Evolutionary conservation across 2,113 vertebrate species (phyloP).

Genomic region (Syngnathus floridae): DNA sequence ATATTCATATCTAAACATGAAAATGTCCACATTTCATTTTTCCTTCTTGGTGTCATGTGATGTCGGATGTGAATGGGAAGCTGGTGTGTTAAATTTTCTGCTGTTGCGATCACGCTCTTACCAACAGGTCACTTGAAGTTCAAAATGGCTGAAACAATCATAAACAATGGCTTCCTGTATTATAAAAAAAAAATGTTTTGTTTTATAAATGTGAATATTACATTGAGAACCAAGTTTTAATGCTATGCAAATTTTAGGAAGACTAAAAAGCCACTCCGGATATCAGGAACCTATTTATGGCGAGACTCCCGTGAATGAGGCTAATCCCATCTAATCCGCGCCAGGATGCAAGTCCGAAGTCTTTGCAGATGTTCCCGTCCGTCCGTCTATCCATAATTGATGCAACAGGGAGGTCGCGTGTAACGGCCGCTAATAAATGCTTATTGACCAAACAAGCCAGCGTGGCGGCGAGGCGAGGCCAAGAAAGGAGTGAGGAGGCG

Average conservation of each 20-base stretch:
- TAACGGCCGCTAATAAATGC: slow-evolving; percentile 99
- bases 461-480: slow-evolving; percentile 76
- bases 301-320: not conserved
- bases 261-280: not conserved
- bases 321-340: slow-evolving; percentile 97
- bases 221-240: too few species aligned
- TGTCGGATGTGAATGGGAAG: not conserved
- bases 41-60: not conserved
- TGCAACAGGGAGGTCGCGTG: slow-evolving; percentile 99
- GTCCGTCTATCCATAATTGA: slow-evolving; percentile 99
- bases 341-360: slow-evolving; percentile 92
- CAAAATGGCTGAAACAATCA: not conserved
- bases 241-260: too few species aligned
- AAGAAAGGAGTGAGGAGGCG: slow-evolving; percentile 52
- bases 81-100: not conserved
- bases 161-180: not conserved
- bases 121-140: not conserved
- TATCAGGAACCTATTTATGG: not conserved
- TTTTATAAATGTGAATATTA: too few species aligned
- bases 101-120: too few species aligned
- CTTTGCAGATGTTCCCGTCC: slow-evolving; percentile 98
- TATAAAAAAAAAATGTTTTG: too few species aligned
- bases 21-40: not conserved
- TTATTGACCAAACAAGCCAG: slow-evolving; percentile 99
- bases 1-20: not conserved